phyloP scores from a whole-genome alignment of 2,113 vertebrate genomes.

The Sarotherodon lohbergeri region DNA sequence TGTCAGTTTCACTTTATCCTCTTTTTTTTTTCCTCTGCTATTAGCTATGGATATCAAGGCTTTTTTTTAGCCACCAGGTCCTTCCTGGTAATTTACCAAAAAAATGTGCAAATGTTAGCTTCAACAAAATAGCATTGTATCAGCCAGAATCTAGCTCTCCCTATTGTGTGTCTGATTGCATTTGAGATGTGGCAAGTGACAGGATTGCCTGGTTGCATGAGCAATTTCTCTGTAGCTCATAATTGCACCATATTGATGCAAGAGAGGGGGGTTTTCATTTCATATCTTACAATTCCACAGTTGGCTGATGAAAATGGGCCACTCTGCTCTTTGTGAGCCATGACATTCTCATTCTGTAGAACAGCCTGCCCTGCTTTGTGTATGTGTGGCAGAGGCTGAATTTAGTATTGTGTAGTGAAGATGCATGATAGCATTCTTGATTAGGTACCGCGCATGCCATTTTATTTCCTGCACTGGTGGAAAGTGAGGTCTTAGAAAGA shows the following conservation, averaged over 20 bases:
- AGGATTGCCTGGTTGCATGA: constrained; percentile 63
- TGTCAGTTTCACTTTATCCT: neutral
- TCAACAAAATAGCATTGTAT: neutral
- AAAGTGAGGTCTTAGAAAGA: constrained; percentile 4
- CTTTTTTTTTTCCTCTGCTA: neutral
- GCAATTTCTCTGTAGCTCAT: constrained; percentile 57
- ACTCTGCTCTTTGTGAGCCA: constrained; percentile 55
- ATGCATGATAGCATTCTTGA: constrained; percentile 25
- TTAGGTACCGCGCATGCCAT: constrained; percentile 8
- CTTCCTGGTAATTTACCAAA: neutral
- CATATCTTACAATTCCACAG: constrained; percentile 49
- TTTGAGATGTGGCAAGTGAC: constrained; percentile 56
- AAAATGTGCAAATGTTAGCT: neutral
- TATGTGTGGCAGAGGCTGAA: constrained; percentile 27
- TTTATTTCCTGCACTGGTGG: neutral
- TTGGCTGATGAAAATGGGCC: constrained; percentile 45
- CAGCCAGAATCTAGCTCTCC: neutral
- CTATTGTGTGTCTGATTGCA: constrained; percentile 47
- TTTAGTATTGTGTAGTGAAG: constrained; percentile 7
- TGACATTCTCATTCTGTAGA: constrained; percentile 46
- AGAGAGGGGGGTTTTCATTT: constrained; percentile 36
- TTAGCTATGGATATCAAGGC: neutral
- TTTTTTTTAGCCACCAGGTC: neutral
- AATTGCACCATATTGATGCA: constrained; percentile 71
- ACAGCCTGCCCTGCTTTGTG: constrained; percentile 39